Conservation (phyloP, 2,113 vertebrate genomes). For the Bufo gargarizans region DNA sequence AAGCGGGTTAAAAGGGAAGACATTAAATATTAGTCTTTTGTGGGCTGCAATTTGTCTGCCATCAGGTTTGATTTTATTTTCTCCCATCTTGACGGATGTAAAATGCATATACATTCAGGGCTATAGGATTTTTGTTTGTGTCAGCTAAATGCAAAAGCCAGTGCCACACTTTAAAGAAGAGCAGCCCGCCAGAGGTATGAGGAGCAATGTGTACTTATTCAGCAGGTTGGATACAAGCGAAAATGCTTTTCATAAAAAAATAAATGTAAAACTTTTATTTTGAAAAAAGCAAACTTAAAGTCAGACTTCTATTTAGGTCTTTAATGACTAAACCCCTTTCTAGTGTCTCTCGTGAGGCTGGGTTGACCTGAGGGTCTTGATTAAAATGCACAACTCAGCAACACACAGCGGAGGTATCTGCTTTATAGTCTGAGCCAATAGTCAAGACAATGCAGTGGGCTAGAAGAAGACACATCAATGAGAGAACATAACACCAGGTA, state of each 20-base stretch:
- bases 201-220: constrained; percentile 3
- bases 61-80: background rate
- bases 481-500: background rate
- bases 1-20: background rate
- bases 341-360: background rate
- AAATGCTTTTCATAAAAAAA: background rate
- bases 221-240: background rate
- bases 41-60: constrained; percentile 31
- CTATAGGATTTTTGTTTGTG: constrained; percentile 5
- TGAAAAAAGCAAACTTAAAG: background rate
- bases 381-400: background rate
- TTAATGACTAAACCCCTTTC: constrained; percentile 13
- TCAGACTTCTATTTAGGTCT: background rate
- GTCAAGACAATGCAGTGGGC: background rate
- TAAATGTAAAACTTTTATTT: no score
- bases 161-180: background rate
- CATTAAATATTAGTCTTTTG: constrained; percentile 1
- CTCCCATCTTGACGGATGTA: background rate
- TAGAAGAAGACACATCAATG: background rate
- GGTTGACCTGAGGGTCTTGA: background rate
- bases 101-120: background rate
- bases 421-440: background rate
- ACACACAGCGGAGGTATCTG: background rate
- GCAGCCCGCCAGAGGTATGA: background rate
- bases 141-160: constrained; percentile 43